Conservation (phyloP, 2,888 invertebrate genomes). For the Argynnis bischoffii region DNA sequence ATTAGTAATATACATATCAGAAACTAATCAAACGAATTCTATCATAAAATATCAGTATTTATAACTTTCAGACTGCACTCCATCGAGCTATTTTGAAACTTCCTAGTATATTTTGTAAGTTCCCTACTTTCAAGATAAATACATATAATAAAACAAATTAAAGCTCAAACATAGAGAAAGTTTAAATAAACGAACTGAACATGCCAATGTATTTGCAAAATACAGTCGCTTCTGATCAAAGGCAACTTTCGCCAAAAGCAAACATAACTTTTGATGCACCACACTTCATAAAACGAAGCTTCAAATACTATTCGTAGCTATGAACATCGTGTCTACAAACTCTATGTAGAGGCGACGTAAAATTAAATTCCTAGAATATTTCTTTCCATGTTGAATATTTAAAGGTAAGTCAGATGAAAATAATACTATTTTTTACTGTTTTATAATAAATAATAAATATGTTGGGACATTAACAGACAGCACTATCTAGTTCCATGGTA, state of each 20-base stretch:
- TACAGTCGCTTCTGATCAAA: conserved; percentile 10
- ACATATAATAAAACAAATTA: conserved; percentile 1
- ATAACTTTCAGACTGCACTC: no score
- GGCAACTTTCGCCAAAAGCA: conserved; percentile 10
- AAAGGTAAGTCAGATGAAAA: neutral
- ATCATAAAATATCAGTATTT: no score
- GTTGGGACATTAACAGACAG: no score
- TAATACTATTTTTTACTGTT: no score
- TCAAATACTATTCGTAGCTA: neutral
- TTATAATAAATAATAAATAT: no score
- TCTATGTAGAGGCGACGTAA: neutral
- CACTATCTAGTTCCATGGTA: no score
- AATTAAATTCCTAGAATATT: neutral
- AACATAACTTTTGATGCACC: conserved; percentile 12
- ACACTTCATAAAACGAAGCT: conserved; percentile 10
- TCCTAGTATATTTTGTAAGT: no score
- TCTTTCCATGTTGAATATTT: neutral
- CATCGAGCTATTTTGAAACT: no score
- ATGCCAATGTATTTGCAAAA: conserved; percentile 13
- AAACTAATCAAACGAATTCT: no score
- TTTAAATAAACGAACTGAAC: conserved; percentile 5
- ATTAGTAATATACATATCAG: no score
- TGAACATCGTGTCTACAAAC: neutral
- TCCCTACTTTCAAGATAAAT: no score
- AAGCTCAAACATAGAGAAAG: conserved; percentile 1